Conservation (phyloP, 2,888 invertebrate species). For the Fissipunctia ypsillon region DNA sequence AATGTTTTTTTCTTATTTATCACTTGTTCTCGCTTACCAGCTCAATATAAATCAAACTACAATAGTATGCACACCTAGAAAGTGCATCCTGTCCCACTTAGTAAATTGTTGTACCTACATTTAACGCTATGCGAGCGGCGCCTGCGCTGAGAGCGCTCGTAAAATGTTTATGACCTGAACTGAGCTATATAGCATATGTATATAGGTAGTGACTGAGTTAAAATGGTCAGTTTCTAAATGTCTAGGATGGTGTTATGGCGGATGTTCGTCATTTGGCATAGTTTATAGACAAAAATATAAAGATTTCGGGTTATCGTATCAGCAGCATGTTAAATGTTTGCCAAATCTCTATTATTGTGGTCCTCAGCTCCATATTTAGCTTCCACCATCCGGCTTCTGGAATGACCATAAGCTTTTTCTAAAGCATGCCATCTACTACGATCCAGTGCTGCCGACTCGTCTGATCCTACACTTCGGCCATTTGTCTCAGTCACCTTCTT, state of each 20-base stretch:
- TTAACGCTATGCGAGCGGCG: slow-evolving; percentile 38
- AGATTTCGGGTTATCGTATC: not conserved
- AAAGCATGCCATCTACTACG: not conserved
- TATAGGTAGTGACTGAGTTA: slow-evolving; percentile 1
- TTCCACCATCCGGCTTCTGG: not conserved
- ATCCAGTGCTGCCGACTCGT: not conserved
- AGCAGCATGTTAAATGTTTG: not conserved
- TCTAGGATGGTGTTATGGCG: not conserved
- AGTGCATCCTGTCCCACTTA: slow-evolving; percentile 55
- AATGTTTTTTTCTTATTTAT: not conserved
- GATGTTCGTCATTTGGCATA: not conserved
- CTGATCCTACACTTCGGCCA: not conserved
- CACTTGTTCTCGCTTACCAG: too few relatives aligned
- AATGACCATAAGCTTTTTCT: not conserved
- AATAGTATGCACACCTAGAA: slow-evolving; percentile 22
- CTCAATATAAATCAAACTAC: not conserved
- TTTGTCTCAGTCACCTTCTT: not conserved
- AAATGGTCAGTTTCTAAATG: slow-evolving; percentile 24
- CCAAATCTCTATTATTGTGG: not conserved
- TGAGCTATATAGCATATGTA: not conserved
- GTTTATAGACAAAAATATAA: not conserved
- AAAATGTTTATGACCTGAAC: slow-evolving; percentile 47
- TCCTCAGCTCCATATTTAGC: not conserved
- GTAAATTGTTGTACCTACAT: slow-evolving; percentile 30
- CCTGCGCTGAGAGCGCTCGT: slow-evolving; percentile 40